A percentile compares a stretch with the other conserved stretches of the same genome.
Conservation (phyloP, 2,797 vertebrate species). For the Hippopotamyrus pictus region DNA sequence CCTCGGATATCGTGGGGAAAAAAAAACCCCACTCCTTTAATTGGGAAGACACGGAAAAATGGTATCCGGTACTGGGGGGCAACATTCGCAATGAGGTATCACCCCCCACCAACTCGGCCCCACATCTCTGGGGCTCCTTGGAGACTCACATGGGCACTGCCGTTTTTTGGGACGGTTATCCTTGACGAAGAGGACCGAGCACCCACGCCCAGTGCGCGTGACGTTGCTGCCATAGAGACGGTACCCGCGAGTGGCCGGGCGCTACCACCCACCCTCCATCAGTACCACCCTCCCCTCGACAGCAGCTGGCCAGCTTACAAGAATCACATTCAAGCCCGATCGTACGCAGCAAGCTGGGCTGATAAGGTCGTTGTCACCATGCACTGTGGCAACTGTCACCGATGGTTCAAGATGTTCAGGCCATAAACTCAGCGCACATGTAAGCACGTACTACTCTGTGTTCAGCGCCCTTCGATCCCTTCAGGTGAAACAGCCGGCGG, state of each 20-base stretch:
- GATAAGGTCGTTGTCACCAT: neutral
- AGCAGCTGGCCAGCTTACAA: neutral
- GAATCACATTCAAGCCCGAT: neutral
- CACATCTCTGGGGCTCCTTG: neutral
- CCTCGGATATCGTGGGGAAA: neutral
- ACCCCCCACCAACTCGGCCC: neutral
- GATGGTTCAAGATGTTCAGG: neutral
- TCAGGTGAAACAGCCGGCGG: neutral
- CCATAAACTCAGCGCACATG: neutral
- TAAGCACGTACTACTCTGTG: neutral
- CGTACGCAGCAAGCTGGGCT: neutral
- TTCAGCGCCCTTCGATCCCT: neutral
- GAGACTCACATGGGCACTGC: neutral
- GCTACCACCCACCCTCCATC: neutral
- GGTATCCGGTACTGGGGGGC: neutral
- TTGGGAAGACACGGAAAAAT: too few relatives aligned
- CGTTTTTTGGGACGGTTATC: neutral
- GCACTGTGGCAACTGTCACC: neutral
- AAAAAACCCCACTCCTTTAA: neutral
- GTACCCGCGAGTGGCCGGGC: neutral
- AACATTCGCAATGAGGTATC: neutral
- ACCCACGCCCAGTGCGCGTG: neutral
- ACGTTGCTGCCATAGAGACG: neutral
- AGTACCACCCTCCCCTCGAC: neutral
- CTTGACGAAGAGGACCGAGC: neutral